phyloP scores from a whole-genome alignment of 2,113 vertebrate genomes.

The Catharus fuscescens region DNA sequence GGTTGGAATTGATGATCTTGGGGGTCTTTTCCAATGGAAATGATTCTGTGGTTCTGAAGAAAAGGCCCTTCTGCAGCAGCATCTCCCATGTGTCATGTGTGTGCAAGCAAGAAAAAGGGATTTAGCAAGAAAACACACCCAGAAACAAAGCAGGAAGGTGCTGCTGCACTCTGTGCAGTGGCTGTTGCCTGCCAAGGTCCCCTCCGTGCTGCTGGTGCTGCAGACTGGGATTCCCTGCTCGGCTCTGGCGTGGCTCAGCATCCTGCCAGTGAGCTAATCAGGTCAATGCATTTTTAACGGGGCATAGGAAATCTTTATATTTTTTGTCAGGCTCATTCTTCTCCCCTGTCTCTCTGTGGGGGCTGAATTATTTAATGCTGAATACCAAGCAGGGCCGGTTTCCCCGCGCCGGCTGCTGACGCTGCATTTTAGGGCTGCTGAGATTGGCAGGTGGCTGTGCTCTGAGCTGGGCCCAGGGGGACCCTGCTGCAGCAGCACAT shows the following conservation, averaged over 20 bases:
- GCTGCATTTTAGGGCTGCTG: not conserved
- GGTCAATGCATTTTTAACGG: not conserved
- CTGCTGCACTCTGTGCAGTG: rapidly evolving
- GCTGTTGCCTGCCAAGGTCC: rapidly evolving
- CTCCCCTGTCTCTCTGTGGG: not conserved
- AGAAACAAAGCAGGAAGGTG: not conserved
- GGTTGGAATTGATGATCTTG: not conserved
- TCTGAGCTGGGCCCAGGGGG: not conserved
- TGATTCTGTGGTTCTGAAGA: not conserved
- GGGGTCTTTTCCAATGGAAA: not conserved
- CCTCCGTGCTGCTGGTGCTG: rapidly evolving
- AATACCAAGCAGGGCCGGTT: not conserved
- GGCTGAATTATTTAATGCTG: slow-evolving; percentile 35
- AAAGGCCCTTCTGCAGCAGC: rapidly evolving
- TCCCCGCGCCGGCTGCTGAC: not conserved
- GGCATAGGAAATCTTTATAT: slow-evolving; percentile 21
- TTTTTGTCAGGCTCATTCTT: slow-evolving; percentile 30
- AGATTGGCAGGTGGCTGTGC: not conserved
- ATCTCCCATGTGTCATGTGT: rapidly evolving
- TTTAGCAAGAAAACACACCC: not conserved
- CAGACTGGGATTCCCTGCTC: not conserved
- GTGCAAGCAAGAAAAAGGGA: not conserved
- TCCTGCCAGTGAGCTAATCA: not conserved
- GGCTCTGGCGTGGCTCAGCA: not conserved
- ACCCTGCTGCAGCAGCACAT: not conserved